Evolutionary conservation across 2,888 invertebrate genomes (phyloP), one percentile per base, ranked within the genome.

Genomic region (Hyposoter dolosus): DNA sequence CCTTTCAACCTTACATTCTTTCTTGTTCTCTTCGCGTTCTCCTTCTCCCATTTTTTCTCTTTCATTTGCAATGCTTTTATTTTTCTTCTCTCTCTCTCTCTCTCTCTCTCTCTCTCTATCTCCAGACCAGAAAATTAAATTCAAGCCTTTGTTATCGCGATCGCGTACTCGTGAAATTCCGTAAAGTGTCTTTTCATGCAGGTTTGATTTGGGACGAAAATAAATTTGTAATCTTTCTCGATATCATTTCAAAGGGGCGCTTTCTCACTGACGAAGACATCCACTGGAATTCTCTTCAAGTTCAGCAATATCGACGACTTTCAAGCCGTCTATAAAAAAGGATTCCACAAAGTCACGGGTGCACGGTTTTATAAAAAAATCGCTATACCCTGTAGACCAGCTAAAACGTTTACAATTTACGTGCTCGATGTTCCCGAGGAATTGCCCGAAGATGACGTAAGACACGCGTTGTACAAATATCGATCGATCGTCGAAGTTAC

Each of bases 301-400:
- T 98, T 98, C 95, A 97, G 97, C 90, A 97, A 97, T 94, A 97
- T 97, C 88, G 98, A 98, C 89, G 98, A 98, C 93, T 98, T 97
- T 94, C 97, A 97, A 94, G 96, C 97, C 93, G 97, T 98, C 88
- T 97, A 96, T 95, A 96, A 97, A 94, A 98, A 98, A 93, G 98
- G 97, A 43, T 98, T 98, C 95, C 97, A 98, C 94, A 97, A 97
- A 91, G 97, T 98, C 77, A 98, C 98, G 82, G 97, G 97, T 45
- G 97, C 98, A 74, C 95, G 98, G 90, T 96, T 98, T 93, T 98
- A 98, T 94, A 96, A 97, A 95, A 98, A 98, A 96, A 96, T 97
- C 88, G 96, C 97, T 56, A 97, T 98, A 91, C 98, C 98, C 5
- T 98, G 98, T 93, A 95, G 98, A 90, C 98, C 98, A 0, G 97